Evolutionary conservation across 2,888 invertebrate genomes (phyloP), one percentile per base, ranked within the genome.

Genomic region (Electrophaes corylata): DNA sequence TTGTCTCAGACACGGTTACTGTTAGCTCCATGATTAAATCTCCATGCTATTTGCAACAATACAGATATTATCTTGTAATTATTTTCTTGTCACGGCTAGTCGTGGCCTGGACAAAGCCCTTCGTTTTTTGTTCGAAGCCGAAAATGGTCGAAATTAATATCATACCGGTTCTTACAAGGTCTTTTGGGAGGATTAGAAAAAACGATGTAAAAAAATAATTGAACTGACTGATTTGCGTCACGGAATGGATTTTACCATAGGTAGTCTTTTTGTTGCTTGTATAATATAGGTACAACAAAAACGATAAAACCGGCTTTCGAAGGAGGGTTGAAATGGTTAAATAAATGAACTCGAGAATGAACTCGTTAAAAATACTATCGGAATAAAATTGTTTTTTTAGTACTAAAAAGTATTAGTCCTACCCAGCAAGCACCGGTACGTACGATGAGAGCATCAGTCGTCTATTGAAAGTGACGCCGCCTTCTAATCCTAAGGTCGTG

Each of bases 121-220:
- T 76, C 72, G 63, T 76, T 79, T 76, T 80, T 73, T 75, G 72
- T 72, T 58, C 66, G 60, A 65, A 62, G 62, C 47, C 39, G 51
- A 60, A 55, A 39, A 50, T 47, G 33, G 51, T 18, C 60, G 55
- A 60, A 51, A 63, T 66, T 62, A 58, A 62, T 64, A 60, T 71
- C 68, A 70, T 78, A 83, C 82, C 78, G 76, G 84, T 82, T 81
- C 71, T 43, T 62, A 71, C 77, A 79, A 81, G 81, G 79, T 67
- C 71, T 65, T 58, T 60, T 46, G 16, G 26, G 5, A 31, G 46
- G 31, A 47, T 50, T 56, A 62, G 46, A 60, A 62, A 65, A 65
- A 65, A 55, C 29, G 33, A 55, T 50, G 57, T 51, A 58, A 63
- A 64, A 56, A 53, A 37, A 52, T 57, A 55, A 58, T 52, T 54